Base-by-base conservation (phyloP, 2,113 vertebrate genomes). In the Rhinoptilus africanus region DNA sequence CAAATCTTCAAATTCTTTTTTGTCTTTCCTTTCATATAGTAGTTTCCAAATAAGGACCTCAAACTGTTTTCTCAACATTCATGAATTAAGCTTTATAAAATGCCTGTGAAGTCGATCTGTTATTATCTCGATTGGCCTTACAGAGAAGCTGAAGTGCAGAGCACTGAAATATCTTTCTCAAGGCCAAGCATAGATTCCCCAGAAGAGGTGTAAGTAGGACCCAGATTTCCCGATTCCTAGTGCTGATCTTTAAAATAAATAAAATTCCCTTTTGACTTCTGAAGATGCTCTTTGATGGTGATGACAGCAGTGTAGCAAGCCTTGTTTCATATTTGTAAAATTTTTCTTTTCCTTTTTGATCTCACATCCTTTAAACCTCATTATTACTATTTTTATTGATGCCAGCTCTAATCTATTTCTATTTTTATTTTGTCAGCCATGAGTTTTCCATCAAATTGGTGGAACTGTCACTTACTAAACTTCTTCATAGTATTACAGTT, bases 401-500 rank as follows among this genome's bases (percentile, higher is more conserved):
- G 17, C 47, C 54, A 64, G 41, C 53, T 87, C 69, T 89, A 92
- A 91, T 87, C 24, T 80, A n/a, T 76, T 94, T 88, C 72, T 92
- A 43, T 90, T 75, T 64, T 56, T 75, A 75, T 89, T 75, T 93
- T 91, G 71, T 87, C 94, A 94, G 79, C 83, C 92, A 57, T 8
- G 28, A 91, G 59, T 95, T 78, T 89, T 89, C 62, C 81, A 30
- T 96, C 92, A 97, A 93, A 97, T 95, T 96, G 87, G 95, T 59
- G 50, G 39, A 91, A 80, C 91, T 87, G 80, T 95, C 83, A 9
- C 95, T 97, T 90, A 67, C 75, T 82, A 59, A 89, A 97, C 59
- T 79, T 88, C 93, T 97, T 95, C 89, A 62, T 82, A 85, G 47
- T 82, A 93, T 95, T 93, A 97, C 95, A 97, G 98, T 97, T 86